Evolutionary conservation across 2,797 vertebrate species (phyloP).

Genomic region (Ispidina picta): DNA sequence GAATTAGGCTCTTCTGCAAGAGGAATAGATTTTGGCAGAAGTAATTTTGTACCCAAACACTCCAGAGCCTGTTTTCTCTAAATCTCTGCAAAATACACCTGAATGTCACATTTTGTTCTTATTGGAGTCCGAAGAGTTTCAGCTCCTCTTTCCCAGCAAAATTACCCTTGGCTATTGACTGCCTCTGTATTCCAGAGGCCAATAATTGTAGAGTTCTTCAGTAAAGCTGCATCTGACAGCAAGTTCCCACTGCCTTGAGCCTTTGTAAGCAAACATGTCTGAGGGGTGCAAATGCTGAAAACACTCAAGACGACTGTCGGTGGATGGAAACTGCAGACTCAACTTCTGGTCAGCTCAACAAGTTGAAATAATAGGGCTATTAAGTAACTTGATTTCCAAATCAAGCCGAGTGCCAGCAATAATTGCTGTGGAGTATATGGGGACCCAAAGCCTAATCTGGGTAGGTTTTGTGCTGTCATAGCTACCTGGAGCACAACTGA

Average conservation of each 20-base stretch:
- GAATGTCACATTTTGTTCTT: not conserved
- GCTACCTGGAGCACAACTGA: not conserved
- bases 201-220: not conserved
- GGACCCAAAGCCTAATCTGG: not conserved
- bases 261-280: not conserved
- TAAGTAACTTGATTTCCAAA: not conserved
- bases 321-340: not conserved
- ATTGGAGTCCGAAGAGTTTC: not conserved
- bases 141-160: not conserved
- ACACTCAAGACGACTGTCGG: not conserved
- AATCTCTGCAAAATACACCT: not conserved
- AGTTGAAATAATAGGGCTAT: not conserved
- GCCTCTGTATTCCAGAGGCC: not conserved
- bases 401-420: not conserved
- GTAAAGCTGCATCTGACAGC: not conserved
- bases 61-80: not conserved
- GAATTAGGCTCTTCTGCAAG: not conserved
- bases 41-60: conserved; percentile 7
- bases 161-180: not conserved
- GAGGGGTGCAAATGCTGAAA: not conserved
- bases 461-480: not conserved
- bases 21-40: conserved; percentile 7
- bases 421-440: not conserved
- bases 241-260: not conserved
- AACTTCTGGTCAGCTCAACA: not conserved